These are phyloP conservation scores for Bombus huntii DNA, from an alignment of 1,140 invertebrate genomes.

Conservation along the genomic window DNA sequence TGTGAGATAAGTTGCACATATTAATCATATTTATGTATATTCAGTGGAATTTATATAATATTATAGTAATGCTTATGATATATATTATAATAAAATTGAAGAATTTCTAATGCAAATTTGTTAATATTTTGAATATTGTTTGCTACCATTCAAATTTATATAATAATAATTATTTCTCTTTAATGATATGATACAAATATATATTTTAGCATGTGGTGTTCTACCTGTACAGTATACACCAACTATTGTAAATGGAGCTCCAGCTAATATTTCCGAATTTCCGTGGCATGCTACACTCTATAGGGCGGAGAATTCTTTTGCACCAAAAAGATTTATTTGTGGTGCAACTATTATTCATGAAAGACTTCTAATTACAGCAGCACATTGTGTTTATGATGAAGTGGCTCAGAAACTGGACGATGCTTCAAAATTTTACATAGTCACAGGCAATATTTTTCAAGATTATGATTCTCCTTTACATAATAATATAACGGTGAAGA, in stretches of 20 bases:
- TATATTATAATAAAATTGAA: not conserved
- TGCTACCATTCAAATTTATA: not conserved
- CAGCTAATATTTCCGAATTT: conserved; percentile 73
- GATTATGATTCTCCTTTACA: conserved; percentile 73
- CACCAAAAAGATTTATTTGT: conserved; percentile 74
- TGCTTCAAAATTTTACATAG: conserved; percentile 53
- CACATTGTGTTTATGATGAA: conserved; percentile 79
- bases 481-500: conserved; percentile 65
- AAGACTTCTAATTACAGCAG: conserved; percentile 77
- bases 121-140: not conserved
- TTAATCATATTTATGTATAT: not conserved
- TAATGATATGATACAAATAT: conserved; percentile 12
- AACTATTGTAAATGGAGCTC: conserved; percentile 70
- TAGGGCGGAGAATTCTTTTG: not conserved
- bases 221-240: conserved; percentile 49
- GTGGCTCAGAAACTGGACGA: not conserved
- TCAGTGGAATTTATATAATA: not conserved
- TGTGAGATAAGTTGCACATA: conserved; percentile 31
- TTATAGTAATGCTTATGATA: not conserved
- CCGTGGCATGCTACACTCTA: conserved; percentile 81
- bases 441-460: conserved; percentile 74
- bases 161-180: not conserved
- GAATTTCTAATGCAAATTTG: conserved; percentile 10
- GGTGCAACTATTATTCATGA: conserved; percentile 77
- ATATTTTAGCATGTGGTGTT: conserved; percentile 76